phyloP scores from a whole-genome alignment of 2,888 invertebrate species.

The Lagria hirta region DNA sequence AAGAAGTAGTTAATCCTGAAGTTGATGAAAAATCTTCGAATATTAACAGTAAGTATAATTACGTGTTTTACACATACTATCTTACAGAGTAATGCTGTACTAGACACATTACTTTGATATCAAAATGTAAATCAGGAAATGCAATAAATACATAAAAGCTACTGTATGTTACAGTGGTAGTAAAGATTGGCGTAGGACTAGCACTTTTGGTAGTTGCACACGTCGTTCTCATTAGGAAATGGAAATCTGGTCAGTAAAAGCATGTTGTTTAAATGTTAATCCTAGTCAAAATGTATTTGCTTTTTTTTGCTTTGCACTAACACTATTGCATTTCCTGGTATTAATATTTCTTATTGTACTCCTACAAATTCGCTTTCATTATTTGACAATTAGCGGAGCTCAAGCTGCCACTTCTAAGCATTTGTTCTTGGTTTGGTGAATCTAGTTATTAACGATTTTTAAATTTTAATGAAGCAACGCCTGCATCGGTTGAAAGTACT shows the following conservation, averaged over 20 bases:
- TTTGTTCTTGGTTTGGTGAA: conserved; percentile 1
- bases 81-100: conserved; percentile 5
- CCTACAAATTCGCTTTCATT: conserved; percentile 5
- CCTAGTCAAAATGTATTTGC: conserved; percentile 30
- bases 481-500: conserved; percentile 18
- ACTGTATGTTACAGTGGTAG: conserved; percentile 76
- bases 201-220: conserved; percentile 83
- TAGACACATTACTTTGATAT: conserved; percentile 7
- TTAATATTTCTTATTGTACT: conserved; percentile 21
- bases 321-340: conserved; percentile 52
- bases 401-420: conserved; percentile 1
- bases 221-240: conserved; percentile 79
- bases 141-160: conserved; percentile 44
- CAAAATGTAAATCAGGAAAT: conserved; percentile 53
- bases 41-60: conserved; percentile 44
- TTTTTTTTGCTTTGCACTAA: conserved; percentile 45
- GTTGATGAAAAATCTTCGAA: conserved; percentile 49
- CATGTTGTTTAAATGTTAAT: conserved; percentile 35
- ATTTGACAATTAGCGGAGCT: conserved; percentile 3
- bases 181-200: conserved; percentile 83
- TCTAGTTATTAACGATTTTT: not conserved
- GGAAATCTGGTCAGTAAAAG: conserved; percentile 70
- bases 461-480: conserved; percentile 26
- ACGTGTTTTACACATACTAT: no score
- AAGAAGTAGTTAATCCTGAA: conserved; percentile 29